Evolutionary conservation across 2,888 invertebrate genomes (phyloP), one percentile per base, ranked within the genome.

Genomic region (Coenonympha glycerion): DNA sequence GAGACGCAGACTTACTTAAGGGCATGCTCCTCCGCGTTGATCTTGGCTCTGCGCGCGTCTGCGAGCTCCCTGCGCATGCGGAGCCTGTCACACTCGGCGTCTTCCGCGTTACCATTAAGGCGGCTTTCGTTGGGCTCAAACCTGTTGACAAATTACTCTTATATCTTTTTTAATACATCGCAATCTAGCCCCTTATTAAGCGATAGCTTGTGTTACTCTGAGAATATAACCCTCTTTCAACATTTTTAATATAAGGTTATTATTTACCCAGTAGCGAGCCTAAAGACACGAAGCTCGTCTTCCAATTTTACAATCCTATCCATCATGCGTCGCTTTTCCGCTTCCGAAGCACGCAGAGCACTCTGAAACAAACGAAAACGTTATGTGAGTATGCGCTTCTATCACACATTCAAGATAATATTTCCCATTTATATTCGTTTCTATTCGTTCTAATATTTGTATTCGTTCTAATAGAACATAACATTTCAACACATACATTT

Each of bases 251-350:
- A n/a, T n/a, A n/a, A n/a, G n/a, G n/a, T n/a, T n/a, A n/a, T n/a
- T 3, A 62, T 64, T 62, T 62, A 84, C 85, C 82, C 75, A 53
- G 71, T 76, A 57, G 73, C 59, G 44, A 79, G 53, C 62, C 76
- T 76, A 15, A 86, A 66, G 2, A 67, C 36, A 36, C 91, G 90
- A 61, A 92, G 76, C 65, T 92, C 92, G 53, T 92, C 91, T 68
- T 92, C 92, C 45, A 92, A 75, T 69, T 92, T 92, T 22, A 80
- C 75, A 40, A 92, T 87, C 24, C 92, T 89, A 68, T 92, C 92
- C 76, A 90, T 90, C 71, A 90, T 89, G 58, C 91, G 89, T 60
- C 90, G 89, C 69, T 90, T 90, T 67, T 92, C 92, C 13, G 88
- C 76, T 55, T 90, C 89, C 49, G 90, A 86, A 68, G 91, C 82